Percentiles rank a stretch among this genome's conserved stretches.
These are phyloP conservation scores for Stenichneumon culpator DNA, from an alignment of 2,888 invertebrate genomes.

Conservation along the genomic window DNA sequence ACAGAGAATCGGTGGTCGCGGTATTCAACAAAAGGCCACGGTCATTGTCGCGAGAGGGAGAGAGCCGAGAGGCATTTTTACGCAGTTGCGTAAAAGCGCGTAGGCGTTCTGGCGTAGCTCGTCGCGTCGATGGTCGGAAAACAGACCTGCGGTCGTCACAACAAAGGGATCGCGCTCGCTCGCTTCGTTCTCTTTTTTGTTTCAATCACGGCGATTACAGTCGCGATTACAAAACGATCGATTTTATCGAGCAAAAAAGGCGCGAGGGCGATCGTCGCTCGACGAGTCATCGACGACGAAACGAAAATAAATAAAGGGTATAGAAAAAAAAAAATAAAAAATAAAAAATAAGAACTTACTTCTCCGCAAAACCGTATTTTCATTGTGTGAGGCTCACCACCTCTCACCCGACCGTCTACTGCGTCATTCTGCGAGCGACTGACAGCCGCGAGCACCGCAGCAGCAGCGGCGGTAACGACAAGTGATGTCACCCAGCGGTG, in stretches of 20 bases:
- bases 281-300: conserved; percentile 27
- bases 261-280: background rate
- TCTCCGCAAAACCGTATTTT: conserved; percentile 77
- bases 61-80: conserved; percentile 53
- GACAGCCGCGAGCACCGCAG: conserved; percentile 63
- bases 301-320: background rate
- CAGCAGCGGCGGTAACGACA: conserved; percentile 69
- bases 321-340: background rate
- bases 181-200: background rate
- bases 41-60: conserved; percentile 6
- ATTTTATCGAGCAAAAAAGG: background rate
- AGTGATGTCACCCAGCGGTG: conserved; percentile 60
- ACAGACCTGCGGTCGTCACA: conserved; percentile 64
- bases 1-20: background rate
- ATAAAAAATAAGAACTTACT: conserved; percentile 75
- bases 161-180: conserved; percentile 55
- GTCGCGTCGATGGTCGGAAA: conserved; percentile 55
- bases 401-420: conserved; percentile 78
- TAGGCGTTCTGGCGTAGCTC: conserved; percentile 55
- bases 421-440: conserved; percentile 80
- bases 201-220: background rate
- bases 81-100: conserved; percentile 70
- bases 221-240: background rate
- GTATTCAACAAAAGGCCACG: conserved; percentile 38
- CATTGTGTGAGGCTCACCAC: conserved; percentile 80